Evolutionary conservation across 2,113 vertebrate species (phyloP).

Genomic region (Nematolebias whitei): DNA sequence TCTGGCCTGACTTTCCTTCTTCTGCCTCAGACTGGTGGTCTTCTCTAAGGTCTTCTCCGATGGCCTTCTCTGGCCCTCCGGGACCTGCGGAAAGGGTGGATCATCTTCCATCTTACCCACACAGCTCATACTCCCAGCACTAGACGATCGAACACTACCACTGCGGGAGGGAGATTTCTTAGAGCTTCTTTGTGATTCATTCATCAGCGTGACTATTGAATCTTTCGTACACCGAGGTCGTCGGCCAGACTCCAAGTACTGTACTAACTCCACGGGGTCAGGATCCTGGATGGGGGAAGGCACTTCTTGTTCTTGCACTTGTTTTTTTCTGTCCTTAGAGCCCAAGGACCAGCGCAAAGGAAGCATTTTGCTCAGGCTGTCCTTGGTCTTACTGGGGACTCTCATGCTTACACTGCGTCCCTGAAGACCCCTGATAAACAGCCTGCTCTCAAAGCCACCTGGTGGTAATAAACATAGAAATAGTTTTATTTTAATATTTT

Average conservation of each 20-base stretch:
- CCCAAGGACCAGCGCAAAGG: conserved; percentile 85
- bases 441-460: conserved; percentile 80
- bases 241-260: conserved; percentile 89
- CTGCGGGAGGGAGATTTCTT: conserved; percentile 57
- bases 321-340: conserved; percentile 73
- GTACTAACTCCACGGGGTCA: conserved; percentile 81
- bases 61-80: conserved; percentile 59
- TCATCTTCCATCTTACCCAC: conserved; percentile 18
- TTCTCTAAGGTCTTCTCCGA: conserved; percentile 30
- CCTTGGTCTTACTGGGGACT: conserved; percentile 72
- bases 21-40: conserved; percentile 56
- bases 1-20: conserved; percentile 64
- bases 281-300: conserved; percentile 45
- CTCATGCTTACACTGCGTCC: conserved; percentile 85
- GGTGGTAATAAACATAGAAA: conserved; percentile 10
- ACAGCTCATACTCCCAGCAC: conserved; percentile 43
- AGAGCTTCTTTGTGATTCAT: conserved; percentile 53
- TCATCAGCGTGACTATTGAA: conserved; percentile 71
- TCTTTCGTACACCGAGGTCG: conserved; percentile 87
- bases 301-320: conserved; percentile 64
- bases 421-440: conserved; percentile 76
- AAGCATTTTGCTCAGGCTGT: conserved; percentile 77
- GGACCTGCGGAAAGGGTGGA: conserved; percentile 5
- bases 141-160: conserved; percentile 25
- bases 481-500: too few relatives aligned